Conservation (phyloP, 2,113 vertebrate species). For the Himantopus leucocephalus region DNA sequence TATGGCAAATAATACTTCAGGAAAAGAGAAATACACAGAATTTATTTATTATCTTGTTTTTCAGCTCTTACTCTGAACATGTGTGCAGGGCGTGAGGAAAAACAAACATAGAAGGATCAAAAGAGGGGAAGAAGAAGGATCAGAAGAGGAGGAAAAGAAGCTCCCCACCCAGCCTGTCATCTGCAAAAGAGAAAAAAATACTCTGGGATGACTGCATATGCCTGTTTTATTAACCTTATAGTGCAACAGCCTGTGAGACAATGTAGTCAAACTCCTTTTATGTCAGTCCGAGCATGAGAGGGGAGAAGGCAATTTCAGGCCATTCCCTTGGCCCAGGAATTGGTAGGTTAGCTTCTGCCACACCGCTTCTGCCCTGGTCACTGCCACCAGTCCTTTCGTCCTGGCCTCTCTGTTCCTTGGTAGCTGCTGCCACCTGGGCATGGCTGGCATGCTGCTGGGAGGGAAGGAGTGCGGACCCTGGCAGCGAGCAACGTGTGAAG, state of each 20-base stretch:
- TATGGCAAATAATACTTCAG: neutral
- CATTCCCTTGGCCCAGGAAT: neutral
- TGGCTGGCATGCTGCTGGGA: neutral
- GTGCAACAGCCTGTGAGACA: neutral
- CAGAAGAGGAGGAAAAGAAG: neutral
- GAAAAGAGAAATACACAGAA: neutral
- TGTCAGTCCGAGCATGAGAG: neutral
- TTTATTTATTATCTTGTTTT: constrained; percentile 23
- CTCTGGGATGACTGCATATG: neutral
- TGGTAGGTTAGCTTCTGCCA: neutral
- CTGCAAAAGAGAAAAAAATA: neutral
- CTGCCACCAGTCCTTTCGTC: neutral
- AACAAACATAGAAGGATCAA: neutral
- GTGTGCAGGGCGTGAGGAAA: neutral
- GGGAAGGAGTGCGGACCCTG: neutral
- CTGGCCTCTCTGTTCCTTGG: neutral
- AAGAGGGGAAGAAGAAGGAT: neutral
- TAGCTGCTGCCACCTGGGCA: neutral
- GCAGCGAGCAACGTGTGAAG: neutral
- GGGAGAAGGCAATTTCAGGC: neutral
- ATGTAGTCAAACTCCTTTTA: neutral
- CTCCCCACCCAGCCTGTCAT: neutral
- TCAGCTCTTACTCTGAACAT: neutral
- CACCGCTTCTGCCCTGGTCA: neutral
- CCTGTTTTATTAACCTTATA: neutral